Base-by-base conservation (phyloP, 2,888 invertebrate genomes). In the Brenthis ino region DNA sequence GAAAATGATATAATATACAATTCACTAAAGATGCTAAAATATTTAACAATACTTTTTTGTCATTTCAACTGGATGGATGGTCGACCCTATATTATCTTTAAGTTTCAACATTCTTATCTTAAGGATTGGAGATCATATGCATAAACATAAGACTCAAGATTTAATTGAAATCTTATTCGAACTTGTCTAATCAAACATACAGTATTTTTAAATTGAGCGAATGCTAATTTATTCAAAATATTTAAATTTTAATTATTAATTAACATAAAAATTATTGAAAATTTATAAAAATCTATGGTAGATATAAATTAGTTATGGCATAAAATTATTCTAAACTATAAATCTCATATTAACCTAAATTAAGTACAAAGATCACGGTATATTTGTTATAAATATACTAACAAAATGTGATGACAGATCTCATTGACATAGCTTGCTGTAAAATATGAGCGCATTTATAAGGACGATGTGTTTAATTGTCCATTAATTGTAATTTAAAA, bases 271-370 rank as follows among this genome's bases (percentile, higher is more conserved):
- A 70, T 80, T 84, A 82, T 84, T 82, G 80, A 81, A 81, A 80
- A 81, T 81, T 79, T 79, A 80, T 81, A 83, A 88, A 87, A 88
- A 84, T 77, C 82, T 87, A 85, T 82, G 82, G 75, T 84, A 85
- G 78, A 79, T 84, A 88, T 89, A 91, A 89, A 90, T 91, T 90
- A 91, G 88, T 89, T 91, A 91, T 91, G 91, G 91, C 91, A 90
- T 91, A 87, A 87, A 88, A 88, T 86, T 85, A 86, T 82, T 81
- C 85, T 87, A 84, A 84, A 84, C 80, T 72, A 75, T 80, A 84
- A 87, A 89, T 87, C 84, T 86, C 84, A 80, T 83, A 82, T 81
- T 80, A 87, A 81, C 79, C 85, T 88, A 88, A 81, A 85, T 88
- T 90, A 91, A 90, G 88, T 89, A 89, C 89, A 87, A 83, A 82